Conservation (phyloP, 2,888 invertebrate genomes). For the Stramonita haemastoma region DNA sequence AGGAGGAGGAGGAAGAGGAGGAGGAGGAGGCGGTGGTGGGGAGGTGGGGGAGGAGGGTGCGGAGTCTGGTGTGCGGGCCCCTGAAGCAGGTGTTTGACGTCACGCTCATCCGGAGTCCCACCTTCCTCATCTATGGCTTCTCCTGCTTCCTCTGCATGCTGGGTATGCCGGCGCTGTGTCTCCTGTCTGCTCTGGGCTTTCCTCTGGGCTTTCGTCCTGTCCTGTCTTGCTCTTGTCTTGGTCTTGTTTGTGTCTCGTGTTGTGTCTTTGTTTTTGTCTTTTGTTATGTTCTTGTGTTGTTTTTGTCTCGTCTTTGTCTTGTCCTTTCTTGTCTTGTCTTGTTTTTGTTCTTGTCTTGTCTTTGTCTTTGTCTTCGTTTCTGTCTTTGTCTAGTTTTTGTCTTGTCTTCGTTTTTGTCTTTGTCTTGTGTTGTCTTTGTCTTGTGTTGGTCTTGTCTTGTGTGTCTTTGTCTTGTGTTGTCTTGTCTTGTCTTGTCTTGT, state of each 20-base stretch:
- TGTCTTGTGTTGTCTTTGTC: neutral
- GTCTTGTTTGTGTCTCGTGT: neutral
- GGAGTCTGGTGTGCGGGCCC: neutral
- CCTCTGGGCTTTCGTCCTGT: neutral
- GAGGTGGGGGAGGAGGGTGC: too few species aligned
- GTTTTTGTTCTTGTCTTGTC: neutral
- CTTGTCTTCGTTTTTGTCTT: neutral
- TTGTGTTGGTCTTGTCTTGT: neutral
- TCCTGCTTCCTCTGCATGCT: slow-evolving; percentile 58
- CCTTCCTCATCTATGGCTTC: slow-evolving; percentile 81
- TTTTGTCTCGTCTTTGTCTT: neutral
- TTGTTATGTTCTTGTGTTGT: too few species aligned
- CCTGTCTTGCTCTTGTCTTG: neutral
- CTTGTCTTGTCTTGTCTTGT: neutral
- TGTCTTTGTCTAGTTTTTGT: neutral
- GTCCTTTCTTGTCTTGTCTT: neutral
- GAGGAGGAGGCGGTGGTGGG: neutral
- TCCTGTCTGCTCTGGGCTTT: neutral
- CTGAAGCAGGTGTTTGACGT: slow-evolving; percentile 86
- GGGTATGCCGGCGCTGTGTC: slow-evolving; percentile 20
- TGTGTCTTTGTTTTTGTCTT: neutral
- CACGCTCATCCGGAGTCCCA: slow-evolving; percentile 89
- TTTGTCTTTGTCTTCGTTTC: neutral
- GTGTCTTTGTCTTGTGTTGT: neutral
- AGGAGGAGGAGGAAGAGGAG: neutral